phyloP scores from a whole-genome alignment of 2,797 vertebrate genomes.

The Luscinia luscinia region DNA sequence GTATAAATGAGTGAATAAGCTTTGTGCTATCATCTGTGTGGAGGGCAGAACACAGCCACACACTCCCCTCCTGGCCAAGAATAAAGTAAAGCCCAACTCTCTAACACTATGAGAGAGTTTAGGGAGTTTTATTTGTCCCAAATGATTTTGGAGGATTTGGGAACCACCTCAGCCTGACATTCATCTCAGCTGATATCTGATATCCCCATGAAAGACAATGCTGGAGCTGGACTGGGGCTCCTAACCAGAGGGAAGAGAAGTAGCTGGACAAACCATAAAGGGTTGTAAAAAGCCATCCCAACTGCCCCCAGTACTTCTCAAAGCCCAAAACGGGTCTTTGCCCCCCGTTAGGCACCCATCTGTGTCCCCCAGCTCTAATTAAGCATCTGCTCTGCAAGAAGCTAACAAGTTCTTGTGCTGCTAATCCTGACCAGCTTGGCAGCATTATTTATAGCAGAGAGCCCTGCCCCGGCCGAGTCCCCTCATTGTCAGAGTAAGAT shows the following conservation, averaged over 20 bases:
- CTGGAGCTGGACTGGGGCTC: not conserved
- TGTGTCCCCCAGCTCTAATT: conserved; percentile 66
- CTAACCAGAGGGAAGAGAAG: not conserved
- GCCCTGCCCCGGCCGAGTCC: not conserved
- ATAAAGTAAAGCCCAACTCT: not conserved
- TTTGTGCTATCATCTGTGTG: not conserved
- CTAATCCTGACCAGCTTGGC: conserved; percentile 68
- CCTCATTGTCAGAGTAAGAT: conserved; percentile 50
- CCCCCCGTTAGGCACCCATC: conserved; percentile 61
- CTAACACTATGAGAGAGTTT: not conserved
- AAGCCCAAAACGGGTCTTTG: conserved; percentile 21
- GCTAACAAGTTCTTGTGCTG: conserved; percentile 69
- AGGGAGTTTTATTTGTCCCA: not conserved
- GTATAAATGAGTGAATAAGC: not conserved
- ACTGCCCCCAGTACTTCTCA: not conserved
- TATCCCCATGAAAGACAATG: not conserved
- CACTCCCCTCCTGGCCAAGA: not conserved
- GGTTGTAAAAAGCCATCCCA: not conserved
- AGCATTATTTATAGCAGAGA: conserved; percentile 60
- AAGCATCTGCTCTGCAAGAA: conserved; percentile 71
- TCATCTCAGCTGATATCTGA: not conserved
- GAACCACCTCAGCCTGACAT: not conserved
- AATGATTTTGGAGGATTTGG: not conserved
- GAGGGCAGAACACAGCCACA: not conserved
- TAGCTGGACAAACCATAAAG: not conserved